Evolutionary conservation across 2,797 vertebrate genomes (phyloP).

Genomic region (Gallinago solitaria): DNA sequence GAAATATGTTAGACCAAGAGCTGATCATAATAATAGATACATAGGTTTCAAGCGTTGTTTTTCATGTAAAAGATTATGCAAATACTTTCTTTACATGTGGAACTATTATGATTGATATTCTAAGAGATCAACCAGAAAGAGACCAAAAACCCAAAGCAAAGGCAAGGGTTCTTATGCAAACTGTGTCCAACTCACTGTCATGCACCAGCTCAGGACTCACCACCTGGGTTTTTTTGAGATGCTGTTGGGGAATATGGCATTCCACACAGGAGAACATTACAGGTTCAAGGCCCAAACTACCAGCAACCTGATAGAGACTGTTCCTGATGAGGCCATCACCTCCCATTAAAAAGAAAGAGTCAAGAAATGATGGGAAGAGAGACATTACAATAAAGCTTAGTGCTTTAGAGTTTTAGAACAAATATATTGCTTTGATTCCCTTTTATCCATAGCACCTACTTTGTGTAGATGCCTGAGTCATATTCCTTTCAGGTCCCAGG

Average conservation of each 20-base stretch:
- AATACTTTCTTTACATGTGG: background rate
- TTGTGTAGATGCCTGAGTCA: background rate
- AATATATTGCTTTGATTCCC: background rate
- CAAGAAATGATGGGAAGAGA: background rate
- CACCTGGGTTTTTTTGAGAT: background rate
- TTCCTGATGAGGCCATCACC: background rate
- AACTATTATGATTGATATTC: background rate
- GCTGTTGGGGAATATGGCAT: background rate
- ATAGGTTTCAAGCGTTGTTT: background rate
- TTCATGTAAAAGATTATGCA: background rate
- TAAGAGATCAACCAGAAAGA: background rate
- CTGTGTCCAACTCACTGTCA: background rate
- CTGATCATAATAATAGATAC: constrained; percentile 36
- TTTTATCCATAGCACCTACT: background rate
- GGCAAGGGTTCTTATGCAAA: background rate
- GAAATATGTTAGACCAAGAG: constrained; percentile 18
- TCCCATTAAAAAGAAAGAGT: background rate
- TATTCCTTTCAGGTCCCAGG: background rate
- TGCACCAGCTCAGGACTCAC: background rate
- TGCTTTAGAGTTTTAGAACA: background rate
- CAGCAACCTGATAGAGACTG: background rate
- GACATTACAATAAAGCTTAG: background rate
- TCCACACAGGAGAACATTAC: background rate
- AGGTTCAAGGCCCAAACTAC: background rate
- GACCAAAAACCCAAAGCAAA: background rate